These are phyloP conservation scores for Dicerorhinus sumatrensis DNA, from an alignment of 2,113 vertebrate genomes.

Conservation along the genomic window DNA sequence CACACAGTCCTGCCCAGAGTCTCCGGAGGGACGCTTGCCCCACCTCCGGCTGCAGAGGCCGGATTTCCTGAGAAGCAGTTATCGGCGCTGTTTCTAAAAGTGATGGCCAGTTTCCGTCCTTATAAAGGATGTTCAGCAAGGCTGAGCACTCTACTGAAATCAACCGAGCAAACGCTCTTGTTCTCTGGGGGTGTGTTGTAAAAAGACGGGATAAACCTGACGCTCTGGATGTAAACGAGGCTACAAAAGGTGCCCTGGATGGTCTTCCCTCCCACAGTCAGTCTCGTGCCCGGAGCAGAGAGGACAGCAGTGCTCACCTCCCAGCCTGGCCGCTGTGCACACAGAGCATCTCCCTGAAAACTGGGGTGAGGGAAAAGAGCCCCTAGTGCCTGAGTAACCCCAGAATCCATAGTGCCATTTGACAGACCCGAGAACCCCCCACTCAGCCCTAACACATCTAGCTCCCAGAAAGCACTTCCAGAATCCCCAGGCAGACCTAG, in stretches of 20 bases:
- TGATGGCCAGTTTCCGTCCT: background rate
- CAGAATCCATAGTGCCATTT: background rate
- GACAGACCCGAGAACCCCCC: background rate
- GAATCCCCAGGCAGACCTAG: background rate
- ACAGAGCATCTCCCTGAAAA: background rate
- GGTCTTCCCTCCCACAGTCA: background rate
- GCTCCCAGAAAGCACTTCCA: background rate
- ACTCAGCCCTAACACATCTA: fast-evolving
- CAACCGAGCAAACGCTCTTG: fast-evolving
- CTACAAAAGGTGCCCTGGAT: background rate
- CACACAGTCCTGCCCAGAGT: background rate
- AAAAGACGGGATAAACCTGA: background rate
- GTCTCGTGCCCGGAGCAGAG: fast-evolving
- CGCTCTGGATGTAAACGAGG: background rate
- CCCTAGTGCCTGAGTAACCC: background rate
- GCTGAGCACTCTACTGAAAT: background rate
- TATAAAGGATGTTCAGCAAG: background rate
- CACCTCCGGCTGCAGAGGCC: fast-evolving
- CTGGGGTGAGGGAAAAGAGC: background rate
- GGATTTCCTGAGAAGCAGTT: background rate
- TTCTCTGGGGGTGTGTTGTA: background rate
- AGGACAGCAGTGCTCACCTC: fast-evolving
- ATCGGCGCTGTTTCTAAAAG: background rate
- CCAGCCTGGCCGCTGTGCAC: background rate
- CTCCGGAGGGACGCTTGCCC: fast-evolving